Evolutionary conservation across 2,888 invertebrate species (phyloP).

Genomic region (Meiosimyza decipiens): DNA sequence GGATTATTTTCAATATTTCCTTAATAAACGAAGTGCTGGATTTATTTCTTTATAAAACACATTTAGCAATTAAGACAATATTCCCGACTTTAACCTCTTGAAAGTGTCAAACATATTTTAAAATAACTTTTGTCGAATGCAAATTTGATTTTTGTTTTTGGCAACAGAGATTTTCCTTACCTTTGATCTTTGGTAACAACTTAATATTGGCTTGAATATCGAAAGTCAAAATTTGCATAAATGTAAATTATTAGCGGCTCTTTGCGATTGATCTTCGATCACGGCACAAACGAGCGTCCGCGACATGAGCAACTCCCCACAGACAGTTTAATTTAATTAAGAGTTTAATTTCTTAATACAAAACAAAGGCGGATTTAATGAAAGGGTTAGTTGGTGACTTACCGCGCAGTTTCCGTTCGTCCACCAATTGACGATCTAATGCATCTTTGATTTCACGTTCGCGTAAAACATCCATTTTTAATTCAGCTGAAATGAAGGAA

Average conservation of each 20-base stretch:
- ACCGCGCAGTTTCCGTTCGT: conserved; percentile 96
- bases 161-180: not conserved
- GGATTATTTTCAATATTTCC: too few species aligned
- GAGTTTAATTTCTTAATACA: not conserved
- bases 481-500: conserved; percentile 76
- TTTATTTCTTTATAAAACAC: too few species aligned
- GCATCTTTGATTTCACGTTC: conserved; percentile 95
- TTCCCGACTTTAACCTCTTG: too few species aligned
- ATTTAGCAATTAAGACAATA: too few species aligned
- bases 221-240: conserved; percentile 20
- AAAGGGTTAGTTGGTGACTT: conserved; percentile 64
- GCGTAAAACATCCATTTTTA: conserved; percentile 94
- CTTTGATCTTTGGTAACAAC: conserved; percentile 5
- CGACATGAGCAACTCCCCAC: too few species aligned
- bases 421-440: conserved; percentile 90
- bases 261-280: conserved; percentile 22
- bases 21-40: too few species aligned
- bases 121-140: too few species aligned
- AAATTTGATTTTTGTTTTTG: too few species aligned
- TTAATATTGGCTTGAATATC: conserved; percentile 2
- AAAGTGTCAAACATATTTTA: too few species aligned
- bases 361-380: not conserved
- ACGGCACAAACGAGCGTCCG: too few species aligned
- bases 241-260: conserved; percentile 23
- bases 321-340: too few species aligned